Evolutionary conservation across 2,888 invertebrate species (phyloP).

Genomic region (Archaeoteleia sp.): DNA sequence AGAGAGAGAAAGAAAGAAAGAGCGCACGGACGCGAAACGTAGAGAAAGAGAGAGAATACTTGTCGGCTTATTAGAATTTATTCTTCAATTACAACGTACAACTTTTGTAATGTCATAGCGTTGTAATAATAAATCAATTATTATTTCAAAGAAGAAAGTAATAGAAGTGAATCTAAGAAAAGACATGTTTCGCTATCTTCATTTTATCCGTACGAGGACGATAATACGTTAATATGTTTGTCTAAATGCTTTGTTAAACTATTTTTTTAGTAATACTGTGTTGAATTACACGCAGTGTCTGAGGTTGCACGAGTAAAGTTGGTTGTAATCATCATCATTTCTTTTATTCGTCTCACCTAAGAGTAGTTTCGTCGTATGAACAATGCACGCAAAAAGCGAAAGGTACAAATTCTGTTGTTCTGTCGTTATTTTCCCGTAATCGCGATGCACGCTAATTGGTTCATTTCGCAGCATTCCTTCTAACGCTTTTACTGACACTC

Average conservation of each 20-base stretch:
- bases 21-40: too few species aligned
- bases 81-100: too few species aligned
- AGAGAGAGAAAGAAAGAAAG: too few species aligned
- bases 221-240: too few species aligned
- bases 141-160: too few species aligned
- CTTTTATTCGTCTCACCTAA: constrained; percentile 1
- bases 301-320: constrained; percentile 12
- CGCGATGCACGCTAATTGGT: constrained; percentile 54
- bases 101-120: too few species aligned
- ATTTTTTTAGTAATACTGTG: constrained; percentile 42
- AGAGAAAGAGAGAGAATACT: too few species aligned
- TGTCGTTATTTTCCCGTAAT: constrained; percentile 38
- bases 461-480: constrained; percentile 56
- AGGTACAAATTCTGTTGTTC: constrained; percentile 26
- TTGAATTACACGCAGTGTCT: constrained; percentile 19
- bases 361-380: constrained; percentile 11
- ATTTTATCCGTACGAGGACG: too few species aligned
- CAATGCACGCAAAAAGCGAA: constrained; percentile 37
- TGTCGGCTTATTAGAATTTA: too few species aligned
- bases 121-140: too few species aligned
- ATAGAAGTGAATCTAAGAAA: too few species aligned
- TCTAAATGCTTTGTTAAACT: constrained; percentile 57
- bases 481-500: constrained; percentile 38
- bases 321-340: constrained; percentile 9
- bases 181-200: too few species aligned